phyloP scores from a whole-genome alignment of 2,797 vertebrate species.

The Rhinatrema bivittatum region DNA sequence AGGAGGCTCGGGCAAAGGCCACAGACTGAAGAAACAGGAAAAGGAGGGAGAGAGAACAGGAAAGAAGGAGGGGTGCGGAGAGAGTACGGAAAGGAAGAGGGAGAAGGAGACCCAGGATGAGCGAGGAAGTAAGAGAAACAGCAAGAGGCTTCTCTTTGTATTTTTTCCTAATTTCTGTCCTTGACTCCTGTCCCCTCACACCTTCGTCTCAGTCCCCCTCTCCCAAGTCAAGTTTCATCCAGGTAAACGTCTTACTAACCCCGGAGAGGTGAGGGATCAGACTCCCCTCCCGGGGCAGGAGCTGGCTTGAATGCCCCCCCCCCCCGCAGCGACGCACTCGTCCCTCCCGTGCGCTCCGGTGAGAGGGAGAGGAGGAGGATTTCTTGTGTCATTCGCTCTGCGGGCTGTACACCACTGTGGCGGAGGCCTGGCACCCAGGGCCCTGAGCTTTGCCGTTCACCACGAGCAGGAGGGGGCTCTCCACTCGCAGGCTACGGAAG shows the following conservation, averaged over 20 bases:
- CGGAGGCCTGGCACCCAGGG: slow-evolving; percentile 68
- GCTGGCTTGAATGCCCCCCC: background rate
- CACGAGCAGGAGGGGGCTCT: slow-evolving; percentile 75
- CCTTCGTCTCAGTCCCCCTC: no score
- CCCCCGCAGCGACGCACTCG: background rate
- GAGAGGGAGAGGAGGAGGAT: background rate
- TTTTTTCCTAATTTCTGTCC: no score
- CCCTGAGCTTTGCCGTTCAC: slow-evolving; percentile 82
- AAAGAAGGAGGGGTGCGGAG: background rate
- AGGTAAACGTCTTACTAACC: background rate
- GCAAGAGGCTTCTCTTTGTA: no score
- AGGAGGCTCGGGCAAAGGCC: background rate
- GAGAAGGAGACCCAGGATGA: no score
- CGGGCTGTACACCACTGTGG: slow-evolving; percentile 69
- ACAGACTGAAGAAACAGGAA: no score
- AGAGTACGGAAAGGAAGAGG: no score
- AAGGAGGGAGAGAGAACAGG: no score
- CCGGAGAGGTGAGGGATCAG: background rate
- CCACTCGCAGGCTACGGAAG: slow-evolving; percentile 80
- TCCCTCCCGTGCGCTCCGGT: background rate
- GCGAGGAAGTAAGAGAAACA: no score
- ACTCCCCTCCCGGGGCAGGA: no score
- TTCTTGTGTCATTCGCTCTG: slow-evolving; percentile 62
- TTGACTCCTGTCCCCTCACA: no score
- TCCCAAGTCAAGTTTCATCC: no score